Base-by-base conservation (phyloP, 1,140 invertebrate genomes). In the Ephestia elutella region DNA sequence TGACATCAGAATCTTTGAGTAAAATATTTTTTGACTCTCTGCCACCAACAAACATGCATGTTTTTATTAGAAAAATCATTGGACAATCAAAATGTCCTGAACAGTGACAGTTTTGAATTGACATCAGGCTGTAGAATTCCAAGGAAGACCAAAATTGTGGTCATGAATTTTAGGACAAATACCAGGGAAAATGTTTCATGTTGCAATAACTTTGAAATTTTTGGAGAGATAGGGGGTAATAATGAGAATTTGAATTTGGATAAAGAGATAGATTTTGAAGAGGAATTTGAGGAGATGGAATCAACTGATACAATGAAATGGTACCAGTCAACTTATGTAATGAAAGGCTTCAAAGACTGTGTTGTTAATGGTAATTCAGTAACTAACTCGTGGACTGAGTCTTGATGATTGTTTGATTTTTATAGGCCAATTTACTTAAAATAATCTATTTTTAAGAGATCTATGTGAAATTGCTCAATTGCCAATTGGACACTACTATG, bases 321-420 rank as follows among this genome's bases (percentile, higher is more conserved):
- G 84, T 87, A 78, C 63, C 82, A 86, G 57, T 87, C 78, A 7
- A 74, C 65, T 25, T 86, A 84, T 75, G 68, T 87, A 10, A 84
- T 87, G 82, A 87, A 86, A 66, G 84, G 82, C 4, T 87, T 87
- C 60, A 87, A 82, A 71, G 84, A 87, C 60, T 87, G 82, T 56
- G 44, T 81, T 55, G 71, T 86, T 13, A 82, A 84, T 73, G 84
- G 84, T 13, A 78, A 57, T 57, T 87, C 84, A 48, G 69, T 87
- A 13, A 83, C 80, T 3, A 86, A 83, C 63, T 58, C 63, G 28
- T 87, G 84, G 84, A 48, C 71, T 15, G 53, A 80, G 30, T 74
- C 70, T 57, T 78, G 63, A 78, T 60, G 48, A 49, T 57, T 15
- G 11, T 54, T 57, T 51, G 13, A 19, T 56, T 25, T 58, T 35